These are phyloP conservation scores for Eublepharis macularius DNA, from an alignment of 2,113 vertebrate genomes.

Conservation along the genomic window DNA sequence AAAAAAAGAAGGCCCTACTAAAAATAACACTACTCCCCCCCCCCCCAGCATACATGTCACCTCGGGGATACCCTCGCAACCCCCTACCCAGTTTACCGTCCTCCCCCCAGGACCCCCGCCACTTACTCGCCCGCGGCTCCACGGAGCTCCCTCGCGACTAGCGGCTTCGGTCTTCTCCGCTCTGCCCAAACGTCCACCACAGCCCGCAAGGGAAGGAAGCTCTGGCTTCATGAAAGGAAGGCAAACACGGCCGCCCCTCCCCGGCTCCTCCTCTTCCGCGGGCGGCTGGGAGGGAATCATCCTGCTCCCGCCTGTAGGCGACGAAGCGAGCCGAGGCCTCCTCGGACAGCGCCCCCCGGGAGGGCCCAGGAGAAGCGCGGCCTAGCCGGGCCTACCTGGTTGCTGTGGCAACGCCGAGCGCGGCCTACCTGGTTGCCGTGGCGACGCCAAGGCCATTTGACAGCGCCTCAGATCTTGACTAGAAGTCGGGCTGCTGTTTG, in stretches of 20 bases:
- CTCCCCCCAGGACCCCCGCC: too few relatives aligned
- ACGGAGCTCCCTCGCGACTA: too few relatives aligned
- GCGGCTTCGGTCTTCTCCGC: too few relatives aligned
- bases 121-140: not conserved
- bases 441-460: too few relatives aligned
- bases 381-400: not conserved
- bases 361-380: not conserved
- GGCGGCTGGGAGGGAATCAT: not conserved
- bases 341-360: not conserved
- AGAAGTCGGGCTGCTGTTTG: too few relatives aligned
- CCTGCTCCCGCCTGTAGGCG: not conserved
- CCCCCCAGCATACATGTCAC: not conserved
- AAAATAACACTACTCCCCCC: not conserved
- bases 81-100: too few relatives aligned
- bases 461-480: too few relatives aligned
- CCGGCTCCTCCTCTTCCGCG: not conserved
- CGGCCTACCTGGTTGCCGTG: not conserved
- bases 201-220: too few relatives aligned
- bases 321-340: not conserved
- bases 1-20: too few relatives aligned
- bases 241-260: not conserved
- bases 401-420: not conserved
- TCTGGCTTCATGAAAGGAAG: not conserved
- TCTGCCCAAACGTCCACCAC: too few relatives aligned
- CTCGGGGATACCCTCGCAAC: too few relatives aligned